Conservation (phyloP, 2,113 vertebrate genomes). For the Zootoca vivipara region DNA sequence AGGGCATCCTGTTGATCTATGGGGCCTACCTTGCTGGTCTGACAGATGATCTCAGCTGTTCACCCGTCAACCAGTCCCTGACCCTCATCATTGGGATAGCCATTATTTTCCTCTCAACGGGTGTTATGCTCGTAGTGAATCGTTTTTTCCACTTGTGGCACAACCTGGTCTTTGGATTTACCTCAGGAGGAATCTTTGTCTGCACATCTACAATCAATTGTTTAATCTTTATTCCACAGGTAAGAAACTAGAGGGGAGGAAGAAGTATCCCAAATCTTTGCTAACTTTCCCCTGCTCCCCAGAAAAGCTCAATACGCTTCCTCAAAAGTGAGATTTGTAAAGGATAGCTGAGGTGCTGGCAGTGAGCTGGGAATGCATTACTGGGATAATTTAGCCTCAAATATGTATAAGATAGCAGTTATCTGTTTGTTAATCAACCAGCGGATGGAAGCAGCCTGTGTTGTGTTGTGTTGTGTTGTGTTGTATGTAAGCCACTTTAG, state of each 20-base stretch:
- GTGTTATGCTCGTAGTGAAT: slow-evolving; percentile 81
- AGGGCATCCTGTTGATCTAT: slow-evolving; percentile 90
- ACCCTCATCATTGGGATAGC: slow-evolving; percentile 88
- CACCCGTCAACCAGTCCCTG: slow-evolving; percentile 95
- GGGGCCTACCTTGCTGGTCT: slow-evolving; percentile 93
- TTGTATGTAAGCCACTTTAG: background rate
- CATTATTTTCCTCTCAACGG: slow-evolving; percentile 81
- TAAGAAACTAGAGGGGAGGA: slow-evolving; percentile 49
- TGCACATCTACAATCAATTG: slow-evolving; percentile 91
- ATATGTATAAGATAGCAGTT: background rate
- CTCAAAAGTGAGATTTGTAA: background rate
- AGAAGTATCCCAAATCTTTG: rapidly evolving
- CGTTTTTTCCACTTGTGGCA: slow-evolving; percentile 87
- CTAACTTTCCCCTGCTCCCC: too few relatives aligned
- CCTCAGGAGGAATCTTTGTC: slow-evolving; percentile 91
- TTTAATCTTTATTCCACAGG: slow-evolving; percentile 96
- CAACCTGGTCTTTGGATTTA: slow-evolving; percentile 88
- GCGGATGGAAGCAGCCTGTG: background rate
- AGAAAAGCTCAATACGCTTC: background rate
- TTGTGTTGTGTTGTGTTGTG: background rate
- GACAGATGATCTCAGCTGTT: slow-evolving; percentile 90
- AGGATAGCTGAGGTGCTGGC: background rate
- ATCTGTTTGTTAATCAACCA: background rate
- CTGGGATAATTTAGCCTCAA: background rate
- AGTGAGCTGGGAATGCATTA: background rate